phyloP scores from a whole-genome alignment of 2,113 vertebrate species.

The Pimephales promelas region DNA sequence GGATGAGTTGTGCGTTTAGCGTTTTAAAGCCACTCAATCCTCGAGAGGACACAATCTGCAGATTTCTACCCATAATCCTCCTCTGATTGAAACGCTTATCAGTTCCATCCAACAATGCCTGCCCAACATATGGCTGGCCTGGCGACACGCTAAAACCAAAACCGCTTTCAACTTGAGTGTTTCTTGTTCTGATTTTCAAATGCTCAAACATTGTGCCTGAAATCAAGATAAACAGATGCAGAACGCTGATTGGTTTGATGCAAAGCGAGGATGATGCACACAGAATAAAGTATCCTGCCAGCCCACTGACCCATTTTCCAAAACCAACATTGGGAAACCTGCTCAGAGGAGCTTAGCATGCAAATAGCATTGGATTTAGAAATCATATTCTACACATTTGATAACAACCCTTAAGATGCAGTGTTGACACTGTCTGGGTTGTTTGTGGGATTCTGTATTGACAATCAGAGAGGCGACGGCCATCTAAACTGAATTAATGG shows the following conservation, averaged over 20 bases:
- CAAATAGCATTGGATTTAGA: conserved; percentile 47
- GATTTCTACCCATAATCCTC: conserved; percentile 49
- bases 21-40: conserved; percentile 44
- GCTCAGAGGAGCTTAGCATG: conserved; percentile 54
- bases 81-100: conserved; percentile 47
- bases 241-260: conserved; percentile 34
- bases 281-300: conserved; percentile 33
- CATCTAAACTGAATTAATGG: conserved; percentile 85
- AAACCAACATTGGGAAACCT: conserved; percentile 48
- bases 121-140: conserved; percentile 44
- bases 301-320: conserved; percentile 47
- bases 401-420: conserved; percentile 15
- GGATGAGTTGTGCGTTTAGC: conserved; percentile 33
- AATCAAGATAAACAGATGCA: conserved; percentile 44
- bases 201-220: conserved; percentile 5
- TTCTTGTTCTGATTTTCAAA: conserved; percentile 18
- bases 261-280: conserved; percentile 14
- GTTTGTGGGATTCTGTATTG: conserved; percentile 83
- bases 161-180: conserved; percentile 18
- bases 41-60: conserved; percentile 40
- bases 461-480: conserved; percentile 81
- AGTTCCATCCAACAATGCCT: conserved; percentile 36
- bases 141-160: conserved; percentile 30
- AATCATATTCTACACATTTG: conserved; percentile 26
- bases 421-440: background rate